Conservation (phyloP, 2,888 invertebrate genomes). For the Polydrusus tereticollis region DNA sequence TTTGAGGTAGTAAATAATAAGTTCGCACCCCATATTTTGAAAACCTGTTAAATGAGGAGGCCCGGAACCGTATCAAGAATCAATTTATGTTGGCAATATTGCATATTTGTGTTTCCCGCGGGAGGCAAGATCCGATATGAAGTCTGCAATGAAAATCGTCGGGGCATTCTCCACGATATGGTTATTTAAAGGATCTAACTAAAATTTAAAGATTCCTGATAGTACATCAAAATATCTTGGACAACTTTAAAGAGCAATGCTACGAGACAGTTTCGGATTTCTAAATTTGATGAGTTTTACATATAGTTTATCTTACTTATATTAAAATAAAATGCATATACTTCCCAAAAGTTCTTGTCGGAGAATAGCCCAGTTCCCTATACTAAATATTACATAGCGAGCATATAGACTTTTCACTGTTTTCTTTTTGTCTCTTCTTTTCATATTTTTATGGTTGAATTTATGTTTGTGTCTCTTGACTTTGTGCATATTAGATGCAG, state of each 20-base stretch:
- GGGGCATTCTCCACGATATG: conserved; percentile 27
- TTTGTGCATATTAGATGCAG: conserved; percentile 51
- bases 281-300: too few relatives aligned
- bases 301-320: too few relatives aligned
- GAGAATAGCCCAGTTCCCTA: conserved; percentile 13
- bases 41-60: conserved; percentile 66
- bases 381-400: conserved; percentile 48
- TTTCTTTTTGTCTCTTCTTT: conserved; percentile 42
- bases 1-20: conserved; percentile 61
- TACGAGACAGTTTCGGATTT: too few relatives aligned
- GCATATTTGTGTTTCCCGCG: conserved; percentile 68
- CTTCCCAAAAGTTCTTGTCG: background rate
- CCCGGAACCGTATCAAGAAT: conserved; percentile 65
- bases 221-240: too few relatives aligned
- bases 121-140: conserved; percentile 61
- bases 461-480: conserved; percentile 50
- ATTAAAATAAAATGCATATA: too few relatives aligned
- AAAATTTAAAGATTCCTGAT: background rate
- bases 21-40: conserved; percentile 62
- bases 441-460: conserved; percentile 51
- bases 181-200: background rate
- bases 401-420: conserved; percentile 42
- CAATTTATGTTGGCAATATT: conserved; percentile 68
- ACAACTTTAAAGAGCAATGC: too few relatives aligned
- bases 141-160: conserved; percentile 59